Percentiles rank a stretch among this genome's conserved stretches.
These are phyloP conservation scores for Syrphus vitripennis DNA, from an alignment of 2,888 invertebrate species.

Conservation along the genomic window DNA sequence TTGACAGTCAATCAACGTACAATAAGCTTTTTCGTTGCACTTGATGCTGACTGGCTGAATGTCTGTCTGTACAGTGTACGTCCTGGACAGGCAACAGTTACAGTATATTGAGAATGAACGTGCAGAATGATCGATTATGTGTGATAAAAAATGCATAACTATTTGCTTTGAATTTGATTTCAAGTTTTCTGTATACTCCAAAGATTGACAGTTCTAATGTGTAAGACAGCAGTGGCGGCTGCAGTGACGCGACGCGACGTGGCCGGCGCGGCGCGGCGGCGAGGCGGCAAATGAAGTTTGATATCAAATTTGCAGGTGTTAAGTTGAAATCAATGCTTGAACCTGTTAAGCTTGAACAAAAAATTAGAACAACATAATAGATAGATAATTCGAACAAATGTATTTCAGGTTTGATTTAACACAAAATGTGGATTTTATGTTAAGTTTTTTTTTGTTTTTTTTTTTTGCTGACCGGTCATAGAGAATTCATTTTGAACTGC, in stretches of 20 bases:
- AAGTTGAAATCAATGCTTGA: not conserved
- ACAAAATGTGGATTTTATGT: not conserved
- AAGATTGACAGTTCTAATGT: conserved; percentile 49
- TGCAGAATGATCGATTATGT: conserved; percentile 64
- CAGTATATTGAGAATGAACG: conserved; percentile 35
- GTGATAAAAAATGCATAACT: conserved; percentile 58
- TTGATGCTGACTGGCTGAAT: not conserved
- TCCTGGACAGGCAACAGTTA: not conserved
- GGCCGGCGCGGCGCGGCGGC: no score
- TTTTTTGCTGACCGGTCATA: no score
- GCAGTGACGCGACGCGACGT: no score
- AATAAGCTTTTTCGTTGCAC: conserved; percentile 29
- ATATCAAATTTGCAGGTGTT: not conserved
- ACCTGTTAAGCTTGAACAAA: not conserved
- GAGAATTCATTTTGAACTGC: no score
- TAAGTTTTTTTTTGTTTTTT: no score
- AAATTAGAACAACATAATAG: not conserved
- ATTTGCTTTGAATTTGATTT: conserved; percentile 56
- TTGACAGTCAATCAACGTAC: conserved; percentile 62
- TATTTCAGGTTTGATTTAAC: not conserved
- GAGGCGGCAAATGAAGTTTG: not conserved
- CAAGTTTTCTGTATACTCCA: not conserved
- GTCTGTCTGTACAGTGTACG: not conserved
- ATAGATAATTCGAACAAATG: not conserved
- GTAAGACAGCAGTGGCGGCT: not conserved